Evolutionary conservation across 2,888 invertebrate species (phyloP).

Genomic region (Boloria selene): DNA sequence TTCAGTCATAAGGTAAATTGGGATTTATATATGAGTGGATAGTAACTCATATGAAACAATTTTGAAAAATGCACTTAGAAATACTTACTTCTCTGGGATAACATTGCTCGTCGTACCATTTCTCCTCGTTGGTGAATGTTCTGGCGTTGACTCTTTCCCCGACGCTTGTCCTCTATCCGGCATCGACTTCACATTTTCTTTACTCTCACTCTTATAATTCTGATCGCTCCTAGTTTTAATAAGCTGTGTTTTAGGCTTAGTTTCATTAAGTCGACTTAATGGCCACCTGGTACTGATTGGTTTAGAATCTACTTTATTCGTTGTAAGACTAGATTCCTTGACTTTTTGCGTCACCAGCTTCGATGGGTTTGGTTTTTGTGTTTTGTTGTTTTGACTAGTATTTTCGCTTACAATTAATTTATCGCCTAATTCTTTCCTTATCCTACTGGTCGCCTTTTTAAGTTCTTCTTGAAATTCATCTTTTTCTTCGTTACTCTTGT

Average conservation of each 20-base stretch:
- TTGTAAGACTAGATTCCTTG: conserved; percentile 78
- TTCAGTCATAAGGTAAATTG: not conserved
- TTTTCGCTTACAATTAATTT: conserved; percentile 74
- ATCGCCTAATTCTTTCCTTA: conserved; percentile 75
- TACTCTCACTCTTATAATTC: conserved; percentile 58
- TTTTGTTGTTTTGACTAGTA: conserved; percentile 73
- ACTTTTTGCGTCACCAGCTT: conserved; percentile 68
- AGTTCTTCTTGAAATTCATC: conserved; percentile 81
- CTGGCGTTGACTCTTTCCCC: conserved; percentile 85
- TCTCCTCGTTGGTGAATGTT: conserved; percentile 79
- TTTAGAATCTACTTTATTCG: conserved; percentile 53
- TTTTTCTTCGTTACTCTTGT: conserved; percentile 78
- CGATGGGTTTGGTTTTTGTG: conserved; percentile 73
- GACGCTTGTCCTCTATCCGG: conserved; percentile 82
- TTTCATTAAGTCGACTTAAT: conserved; percentile 61
- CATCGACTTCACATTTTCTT: conserved; percentile 61
- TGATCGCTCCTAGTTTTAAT: conserved; percentile 47
- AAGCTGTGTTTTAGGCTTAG: conserved; percentile 52
- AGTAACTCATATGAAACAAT: not conserved
- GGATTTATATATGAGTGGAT: no score
- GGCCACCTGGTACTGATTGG: conserved; percentile 54
- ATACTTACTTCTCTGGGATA: conserved; percentile 60
- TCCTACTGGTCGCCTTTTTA: conserved; percentile 78
- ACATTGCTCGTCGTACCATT: conserved; percentile 50
- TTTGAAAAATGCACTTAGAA: conserved; percentile 20